These are phyloP conservation scores for Mesorhabditis spiculigera DNA, from an alignment of 2,888 invertebrate genomes.

Conservation along the genomic window DNA sequence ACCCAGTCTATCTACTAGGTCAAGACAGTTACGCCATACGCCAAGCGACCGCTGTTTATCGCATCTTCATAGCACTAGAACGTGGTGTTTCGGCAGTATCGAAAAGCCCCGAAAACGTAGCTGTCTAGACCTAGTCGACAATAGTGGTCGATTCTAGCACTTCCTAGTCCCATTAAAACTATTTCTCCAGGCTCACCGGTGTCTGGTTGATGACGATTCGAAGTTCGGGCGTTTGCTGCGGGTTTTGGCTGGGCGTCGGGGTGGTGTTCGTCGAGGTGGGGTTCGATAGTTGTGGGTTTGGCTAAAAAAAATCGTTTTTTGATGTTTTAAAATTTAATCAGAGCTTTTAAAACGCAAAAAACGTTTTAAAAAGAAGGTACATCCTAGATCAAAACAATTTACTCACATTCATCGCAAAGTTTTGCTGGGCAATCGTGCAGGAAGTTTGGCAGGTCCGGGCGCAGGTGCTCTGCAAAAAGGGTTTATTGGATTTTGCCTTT, in stretches of 20 bases:
- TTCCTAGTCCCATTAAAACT: no score
- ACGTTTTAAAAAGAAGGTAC: background rate
- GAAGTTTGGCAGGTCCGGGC: background rate
- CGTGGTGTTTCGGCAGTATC: no score
- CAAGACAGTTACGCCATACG: no score
- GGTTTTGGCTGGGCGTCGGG: background rate
- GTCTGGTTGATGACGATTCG: constrained; percentile 6
- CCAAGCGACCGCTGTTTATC: no score
- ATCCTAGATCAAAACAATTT: background rate
- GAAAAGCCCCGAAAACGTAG: no score
- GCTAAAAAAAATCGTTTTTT: background rate
- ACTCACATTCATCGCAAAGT: background rate
- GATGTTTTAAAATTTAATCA: background rate
- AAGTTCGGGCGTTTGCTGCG: background rate
- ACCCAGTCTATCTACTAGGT: no score
- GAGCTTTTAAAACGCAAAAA: background rate
- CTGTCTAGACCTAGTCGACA: no score
- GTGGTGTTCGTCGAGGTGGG: background rate
- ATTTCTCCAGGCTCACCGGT: background rate
- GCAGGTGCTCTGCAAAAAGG: constrained; percentile 1
- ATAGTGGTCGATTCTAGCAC: no score
- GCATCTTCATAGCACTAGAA: no score
- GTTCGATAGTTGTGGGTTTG: background rate
- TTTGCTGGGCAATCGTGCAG: background rate
- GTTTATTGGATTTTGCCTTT: no score